Base-by-base conservation (phyloP, 2,888 invertebrate genomes). In the Drosophila acutilabella region DNA sequence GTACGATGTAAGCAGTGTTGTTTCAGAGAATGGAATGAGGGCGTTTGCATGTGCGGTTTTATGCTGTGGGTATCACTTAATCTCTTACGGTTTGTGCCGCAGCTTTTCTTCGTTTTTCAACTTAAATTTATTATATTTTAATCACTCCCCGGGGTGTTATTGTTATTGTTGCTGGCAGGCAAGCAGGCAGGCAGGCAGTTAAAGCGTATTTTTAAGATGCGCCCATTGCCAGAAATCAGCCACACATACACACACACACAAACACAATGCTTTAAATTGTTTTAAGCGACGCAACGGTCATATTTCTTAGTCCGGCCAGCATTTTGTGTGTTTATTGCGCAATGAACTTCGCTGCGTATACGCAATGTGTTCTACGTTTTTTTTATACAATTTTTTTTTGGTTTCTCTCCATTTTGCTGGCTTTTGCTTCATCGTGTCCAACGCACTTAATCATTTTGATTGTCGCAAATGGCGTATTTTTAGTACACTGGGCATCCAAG, bases 41-140 rank as follows among this genome's bases (percentile, higher is more conserved):
- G 60, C 58, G 66, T 87, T 75, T 85, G 74, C 81, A 81, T 83
- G 74, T 88, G 84, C 87, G 84, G 88, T 83, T 85, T 83, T 80
- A 72, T 81, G 73, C 78, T 87, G 89, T 78, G 87, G 80, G 81
- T 81, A 81, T 77, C 85, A 88, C 89, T 85, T 88, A 88, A 85
- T 85, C 88, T 88, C 84, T 81, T 79, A 81, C 72, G 77, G 81
- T 70, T 69, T 79, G 45, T 70, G 80, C 80, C 54, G 44, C 60
- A 45, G 73, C 67, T 68, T 75, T 80, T 61, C 54, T 73, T 82
- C 80, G 76, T 80, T 77, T 79, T 77, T 67, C 82, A 81, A 87
- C 79, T 82, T 74, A 89, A 91, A 91, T 91, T 90, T 91, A 90
- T 91, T 91, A 90, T 91, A 91, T 90, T 91, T 91, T 91, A 91